Conservation (phyloP, 2,797 vertebrate genomes). For the Acanthopagrus latus region DNA sequence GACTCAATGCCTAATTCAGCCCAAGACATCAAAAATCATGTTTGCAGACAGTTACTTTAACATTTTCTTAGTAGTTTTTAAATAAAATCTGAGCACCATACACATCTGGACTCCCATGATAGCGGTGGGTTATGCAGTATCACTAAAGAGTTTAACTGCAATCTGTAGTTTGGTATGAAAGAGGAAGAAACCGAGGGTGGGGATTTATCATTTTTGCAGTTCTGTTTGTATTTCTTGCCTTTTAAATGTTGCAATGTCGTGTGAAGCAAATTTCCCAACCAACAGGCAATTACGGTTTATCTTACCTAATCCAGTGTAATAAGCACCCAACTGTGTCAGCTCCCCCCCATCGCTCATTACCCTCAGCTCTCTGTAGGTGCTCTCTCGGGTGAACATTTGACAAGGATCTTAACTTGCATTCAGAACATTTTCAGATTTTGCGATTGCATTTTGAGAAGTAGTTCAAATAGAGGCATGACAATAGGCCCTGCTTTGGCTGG, state of each 20-base stretch:
- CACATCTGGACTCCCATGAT: background rate
- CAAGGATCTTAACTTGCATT: background rate
- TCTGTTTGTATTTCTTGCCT: background rate
- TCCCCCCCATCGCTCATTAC: background rate
- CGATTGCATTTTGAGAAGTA: constrained; percentile 19
- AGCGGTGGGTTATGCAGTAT: background rate
- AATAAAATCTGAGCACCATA: background rate
- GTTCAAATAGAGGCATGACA: constrained; percentile 41
- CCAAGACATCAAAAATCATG: background rate
- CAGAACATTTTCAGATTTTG: background rate
- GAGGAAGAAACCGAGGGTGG: constrained; percentile 43
- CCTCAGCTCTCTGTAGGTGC: background rate
- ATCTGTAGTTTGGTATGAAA: constrained; percentile 11
- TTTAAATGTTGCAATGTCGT: constrained; percentile 1
- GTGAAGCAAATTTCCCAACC: background rate
- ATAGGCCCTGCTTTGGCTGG: constrained; percentile 32
- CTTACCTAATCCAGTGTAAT: constrained; percentile 38
- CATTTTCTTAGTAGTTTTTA: background rate
- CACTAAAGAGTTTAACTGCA: background rate
- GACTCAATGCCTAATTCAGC: background rate
- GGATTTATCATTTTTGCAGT: background rate
- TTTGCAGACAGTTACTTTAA: background rate
- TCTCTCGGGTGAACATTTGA: background rate
- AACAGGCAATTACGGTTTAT: constrained; percentile 13
- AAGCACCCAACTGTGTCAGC: constrained; percentile 26